Conservation (phyloP, 2,797 vertebrate species). For the Aulostomus chinensis region DNA sequence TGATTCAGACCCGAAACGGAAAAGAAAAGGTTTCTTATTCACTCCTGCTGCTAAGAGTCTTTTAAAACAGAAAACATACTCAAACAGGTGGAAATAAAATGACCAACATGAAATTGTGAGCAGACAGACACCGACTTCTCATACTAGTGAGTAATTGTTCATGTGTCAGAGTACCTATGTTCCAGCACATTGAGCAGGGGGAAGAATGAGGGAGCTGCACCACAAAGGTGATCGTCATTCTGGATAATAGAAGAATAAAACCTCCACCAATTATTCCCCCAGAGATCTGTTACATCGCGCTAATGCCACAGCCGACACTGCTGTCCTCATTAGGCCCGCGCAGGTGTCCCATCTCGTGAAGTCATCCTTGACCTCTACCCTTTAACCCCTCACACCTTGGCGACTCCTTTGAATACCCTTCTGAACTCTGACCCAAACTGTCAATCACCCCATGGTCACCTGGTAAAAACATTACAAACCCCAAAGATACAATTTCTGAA, state of each 20-base stretch:
- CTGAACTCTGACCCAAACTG: constrained; percentile 60
- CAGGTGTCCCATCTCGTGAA: constrained; percentile 70
- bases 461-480: constrained; percentile 68
- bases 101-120: too few relatives aligned
- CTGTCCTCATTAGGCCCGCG: constrained; percentile 51
- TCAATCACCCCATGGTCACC: constrained; percentile 61
- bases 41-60: too few relatives aligned
- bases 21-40: too few relatives aligned
- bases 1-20: too few relatives aligned
- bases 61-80: too few relatives aligned
- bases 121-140: background rate
- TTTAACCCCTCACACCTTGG: constrained; percentile 69
- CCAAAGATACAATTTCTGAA: too few relatives aligned
- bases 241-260: constrained; percentile 23
- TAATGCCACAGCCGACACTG: constrained; percentile 33
- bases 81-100: too few relatives aligned
- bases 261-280: background rate
- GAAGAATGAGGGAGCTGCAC: background rate
- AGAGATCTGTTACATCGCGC: constrained; percentile 23
- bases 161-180: background rate
- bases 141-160: background rate
- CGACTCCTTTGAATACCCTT: constrained; percentile 45
- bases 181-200: background rate
- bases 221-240: constrained; percentile 4
- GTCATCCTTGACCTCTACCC: constrained; percentile 58